Evolutionary conservation across 2,888 invertebrate species (phyloP).

Genomic region (Scaptodrosophila latifasciaeformis): DNA sequence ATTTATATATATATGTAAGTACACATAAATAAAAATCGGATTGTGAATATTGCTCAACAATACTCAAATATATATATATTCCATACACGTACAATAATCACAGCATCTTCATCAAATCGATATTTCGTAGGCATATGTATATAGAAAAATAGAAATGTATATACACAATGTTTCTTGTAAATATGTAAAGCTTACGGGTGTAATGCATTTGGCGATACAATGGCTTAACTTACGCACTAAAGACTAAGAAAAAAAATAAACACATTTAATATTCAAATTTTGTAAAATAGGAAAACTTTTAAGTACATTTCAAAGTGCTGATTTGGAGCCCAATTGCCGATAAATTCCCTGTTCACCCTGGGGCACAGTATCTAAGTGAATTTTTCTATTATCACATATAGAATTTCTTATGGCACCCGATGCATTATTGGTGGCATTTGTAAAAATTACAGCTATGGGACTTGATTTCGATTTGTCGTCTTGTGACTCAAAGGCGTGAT

Average conservation of each 20-base stretch:
- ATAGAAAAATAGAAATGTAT: too few species aligned
- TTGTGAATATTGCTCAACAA: conserved; percentile 37
- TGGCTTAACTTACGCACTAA: conserved; percentile 47
- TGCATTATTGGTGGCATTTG: conserved; percentile 16
- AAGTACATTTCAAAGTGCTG: conserved; percentile 43
- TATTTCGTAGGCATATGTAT: conserved; percentile 8
- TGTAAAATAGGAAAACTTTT: conserved; percentile 22
- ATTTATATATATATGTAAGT: conserved; percentile 43
- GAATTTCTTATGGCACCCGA: conserved; percentile 39
- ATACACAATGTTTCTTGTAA: neutral
- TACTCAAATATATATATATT: conserved; percentile 30
- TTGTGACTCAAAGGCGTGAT: conserved; percentile 67
- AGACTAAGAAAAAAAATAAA: conserved; percentile 28
- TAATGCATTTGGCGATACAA: conserved; percentile 39
- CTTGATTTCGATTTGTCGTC: conserved; percentile 34
- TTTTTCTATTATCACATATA: conserved; percentile 38
- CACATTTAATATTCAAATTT: conserved; percentile 23
- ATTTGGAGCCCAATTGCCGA: conserved; percentile 52
- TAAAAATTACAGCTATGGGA: conserved; percentile 61
- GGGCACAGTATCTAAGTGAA: conserved; percentile 53
- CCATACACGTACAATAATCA: conserved; percentile 59
- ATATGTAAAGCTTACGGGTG: conserved; percentile 11
- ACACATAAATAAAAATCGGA: conserved; percentile 47
- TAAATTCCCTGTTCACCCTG: conserved; percentile 58
- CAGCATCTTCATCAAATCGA: conserved; percentile 70